phyloP scores from a whole-genome alignment of 2,797 vertebrate species.

The Molossus molossus region DNA sequence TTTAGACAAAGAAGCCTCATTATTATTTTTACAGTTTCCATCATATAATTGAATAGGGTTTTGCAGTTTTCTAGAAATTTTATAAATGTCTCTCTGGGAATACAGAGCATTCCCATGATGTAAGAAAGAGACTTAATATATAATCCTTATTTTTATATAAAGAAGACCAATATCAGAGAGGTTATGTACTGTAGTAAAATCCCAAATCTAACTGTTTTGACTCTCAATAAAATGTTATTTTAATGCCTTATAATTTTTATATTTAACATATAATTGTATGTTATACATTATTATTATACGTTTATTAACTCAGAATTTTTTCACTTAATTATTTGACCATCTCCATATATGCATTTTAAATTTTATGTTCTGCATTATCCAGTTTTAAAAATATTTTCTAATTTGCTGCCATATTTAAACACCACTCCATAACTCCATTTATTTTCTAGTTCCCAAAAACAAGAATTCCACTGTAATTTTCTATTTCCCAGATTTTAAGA shows the following conservation, averaged over 20 bases:
- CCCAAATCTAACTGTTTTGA: background rate
- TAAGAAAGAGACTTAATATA: background rate
- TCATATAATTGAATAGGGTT: background rate
- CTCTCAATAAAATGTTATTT: background rate
- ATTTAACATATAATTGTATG: background rate
- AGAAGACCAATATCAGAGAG: background rate
- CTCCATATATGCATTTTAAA: background rate
- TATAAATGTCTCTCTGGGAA: background rate
- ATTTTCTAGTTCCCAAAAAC: background rate
- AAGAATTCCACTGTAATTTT: background rate
- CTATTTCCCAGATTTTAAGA: background rate
- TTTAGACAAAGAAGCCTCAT: background rate
- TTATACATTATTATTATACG: background rate
- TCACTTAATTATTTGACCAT: background rate
- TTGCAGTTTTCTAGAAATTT: background rate
- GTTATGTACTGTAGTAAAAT: background rate
- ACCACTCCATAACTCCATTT: background rate
- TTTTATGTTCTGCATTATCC: background rate
- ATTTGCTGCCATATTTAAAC: background rate
- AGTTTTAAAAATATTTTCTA: background rate
- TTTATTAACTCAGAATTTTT: constrained; percentile 15
- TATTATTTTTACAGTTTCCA: background rate
- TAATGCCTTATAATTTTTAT: background rate
- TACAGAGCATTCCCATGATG: background rate
- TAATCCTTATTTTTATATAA: background rate